These are phyloP conservation scores for Xiphophorus birchmanni DNA, from an alignment of 2,797 vertebrate genomes.

Conservation along the genomic window DNA sequence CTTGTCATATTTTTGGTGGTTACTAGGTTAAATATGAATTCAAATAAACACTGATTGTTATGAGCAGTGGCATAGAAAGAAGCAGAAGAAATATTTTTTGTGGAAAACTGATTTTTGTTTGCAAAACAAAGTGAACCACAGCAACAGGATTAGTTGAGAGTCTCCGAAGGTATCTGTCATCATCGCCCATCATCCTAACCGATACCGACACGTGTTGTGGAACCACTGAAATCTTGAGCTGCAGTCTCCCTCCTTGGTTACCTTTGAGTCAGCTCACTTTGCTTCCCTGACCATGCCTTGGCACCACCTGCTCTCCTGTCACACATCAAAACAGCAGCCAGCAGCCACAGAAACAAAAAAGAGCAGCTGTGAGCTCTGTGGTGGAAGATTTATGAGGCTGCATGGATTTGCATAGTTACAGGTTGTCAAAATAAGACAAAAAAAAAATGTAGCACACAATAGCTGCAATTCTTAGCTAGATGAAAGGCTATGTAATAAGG, in stretches of 20 bases:
- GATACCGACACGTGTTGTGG: slow-evolving; percentile 28
- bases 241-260: slow-evolving; percentile 46
- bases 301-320: slow-evolving; percentile 47
- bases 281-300: slow-evolving; percentile 43
- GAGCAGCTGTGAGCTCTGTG: slow-evolving; percentile 30
- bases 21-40: neutral
- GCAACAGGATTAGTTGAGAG: neutral
- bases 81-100: neutral
- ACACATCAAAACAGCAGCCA: slow-evolving; percentile 52
- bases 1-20: neutral
- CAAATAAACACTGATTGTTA: neutral
- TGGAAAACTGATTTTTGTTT: neutral
- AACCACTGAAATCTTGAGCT: slow-evolving; percentile 24
- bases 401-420: slow-evolving; percentile 8
- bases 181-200: neutral
- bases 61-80: neutral
- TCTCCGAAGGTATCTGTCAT: neutral
- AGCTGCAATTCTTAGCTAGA: neutral
- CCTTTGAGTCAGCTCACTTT: slow-evolving; percentile 48
- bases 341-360: slow-evolving; percentile 49
- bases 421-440: slow-evolving; percentile 30
- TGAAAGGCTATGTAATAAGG: neutral
- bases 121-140: neutral
- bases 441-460: slow-evolving; percentile 11
- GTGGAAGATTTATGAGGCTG: slow-evolving; percentile 29